These are phyloP conservation scores for Alitta virens DNA, from an alignment of 2,888 invertebrate genomes.

Conservation along the genomic window DNA sequence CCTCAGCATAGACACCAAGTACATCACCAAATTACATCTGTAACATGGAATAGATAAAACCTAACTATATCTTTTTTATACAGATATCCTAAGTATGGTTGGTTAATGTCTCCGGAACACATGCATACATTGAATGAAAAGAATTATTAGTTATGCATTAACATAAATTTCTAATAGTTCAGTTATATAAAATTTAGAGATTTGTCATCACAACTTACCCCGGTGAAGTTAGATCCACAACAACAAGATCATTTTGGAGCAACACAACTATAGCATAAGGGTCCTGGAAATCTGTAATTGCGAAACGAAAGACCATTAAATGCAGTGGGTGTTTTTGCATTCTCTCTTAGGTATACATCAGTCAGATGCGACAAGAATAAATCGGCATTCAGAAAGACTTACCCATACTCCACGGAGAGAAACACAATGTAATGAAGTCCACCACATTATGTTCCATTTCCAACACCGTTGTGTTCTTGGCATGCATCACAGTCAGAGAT, in stretches of 20 bases:
- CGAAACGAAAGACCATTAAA: slow-evolving; percentile 17
- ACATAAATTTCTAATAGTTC: too few species aligned
- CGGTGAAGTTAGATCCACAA: slow-evolving; percentile 90
- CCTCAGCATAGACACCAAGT: too few species aligned
- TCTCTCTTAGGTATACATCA: background rate
- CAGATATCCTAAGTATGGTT: too few species aligned
- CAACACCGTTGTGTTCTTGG: slow-evolving; percentile 92
- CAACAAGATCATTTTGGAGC: slow-evolving; percentile 94
- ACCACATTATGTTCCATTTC: slow-evolving; percentile 99
- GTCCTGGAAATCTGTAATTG: slow-evolving; percentile 84
- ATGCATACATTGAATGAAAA: background rate
- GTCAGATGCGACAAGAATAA: too few species aligned
- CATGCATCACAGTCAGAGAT: slow-evolving; percentile 93
- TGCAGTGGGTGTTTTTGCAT: background rate
- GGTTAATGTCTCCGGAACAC: too few species aligned
- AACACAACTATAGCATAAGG: slow-evolving; percentile 97
- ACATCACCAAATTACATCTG: too few species aligned
- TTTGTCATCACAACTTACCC: slow-evolving; percentile 66
- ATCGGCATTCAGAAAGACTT: slow-evolving; percentile 12
- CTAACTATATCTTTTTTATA: too few species aligned
- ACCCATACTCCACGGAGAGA: slow-evolving; percentile 92
- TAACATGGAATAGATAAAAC: too few species aligned
- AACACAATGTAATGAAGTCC: slow-evolving; percentile 93
- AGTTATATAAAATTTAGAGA: too few species aligned
- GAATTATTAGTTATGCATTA: background rate